These are phyloP conservation scores for Oryzaephilus surinamensis DNA, from an alignment of 1,140 invertebrate species.

Conservation along the genomic window DNA sequence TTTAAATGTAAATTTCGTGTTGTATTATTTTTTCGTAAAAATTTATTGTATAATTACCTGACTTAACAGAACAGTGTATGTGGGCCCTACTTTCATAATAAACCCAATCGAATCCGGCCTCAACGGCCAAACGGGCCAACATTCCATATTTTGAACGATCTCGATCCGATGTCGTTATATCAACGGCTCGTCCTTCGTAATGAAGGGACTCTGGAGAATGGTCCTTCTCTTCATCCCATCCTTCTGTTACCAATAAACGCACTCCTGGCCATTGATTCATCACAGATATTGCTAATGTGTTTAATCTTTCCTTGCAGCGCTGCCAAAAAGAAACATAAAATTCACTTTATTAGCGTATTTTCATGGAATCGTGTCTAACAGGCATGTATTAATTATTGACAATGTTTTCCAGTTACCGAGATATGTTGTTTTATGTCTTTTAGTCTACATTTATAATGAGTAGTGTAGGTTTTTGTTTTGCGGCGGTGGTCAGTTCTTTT, in stretches of 20 bases:
- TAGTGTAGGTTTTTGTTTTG: no score
- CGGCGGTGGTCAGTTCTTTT: no score
- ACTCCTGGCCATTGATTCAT: constrained; percentile 97
- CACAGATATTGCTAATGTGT: constrained; percentile 88
- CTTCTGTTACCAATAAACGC: constrained; percentile 83
- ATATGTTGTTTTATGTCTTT: no score
- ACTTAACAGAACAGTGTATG: constrained; percentile 96
- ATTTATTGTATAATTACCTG: constrained; percentile 58
- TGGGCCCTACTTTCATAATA: constrained; percentile 90
- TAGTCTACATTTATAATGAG: no score
- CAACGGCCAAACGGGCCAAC: constrained; percentile 88
- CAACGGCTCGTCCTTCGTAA: constrained; percentile 92
- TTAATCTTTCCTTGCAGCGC: constrained; percentile 92
- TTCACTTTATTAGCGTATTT: no score
- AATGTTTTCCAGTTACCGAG: no score
- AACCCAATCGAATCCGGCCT: constrained; percentile 98
- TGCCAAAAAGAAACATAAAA: constrained; percentile 51
- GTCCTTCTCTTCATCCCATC: constrained; percentile 82
- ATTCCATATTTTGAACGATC: constrained; percentile 90
- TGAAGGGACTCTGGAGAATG: constrained; percentile 78
- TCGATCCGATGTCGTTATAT: constrained; percentile 87
- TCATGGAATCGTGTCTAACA: no score
- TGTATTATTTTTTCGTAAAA: background rate
- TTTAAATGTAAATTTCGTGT: no score
- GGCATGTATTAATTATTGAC: no score